phyloP scores from a whole-genome alignment of 2,797 vertebrate genomes.

The Gymnopithys bicolor region DNA sequence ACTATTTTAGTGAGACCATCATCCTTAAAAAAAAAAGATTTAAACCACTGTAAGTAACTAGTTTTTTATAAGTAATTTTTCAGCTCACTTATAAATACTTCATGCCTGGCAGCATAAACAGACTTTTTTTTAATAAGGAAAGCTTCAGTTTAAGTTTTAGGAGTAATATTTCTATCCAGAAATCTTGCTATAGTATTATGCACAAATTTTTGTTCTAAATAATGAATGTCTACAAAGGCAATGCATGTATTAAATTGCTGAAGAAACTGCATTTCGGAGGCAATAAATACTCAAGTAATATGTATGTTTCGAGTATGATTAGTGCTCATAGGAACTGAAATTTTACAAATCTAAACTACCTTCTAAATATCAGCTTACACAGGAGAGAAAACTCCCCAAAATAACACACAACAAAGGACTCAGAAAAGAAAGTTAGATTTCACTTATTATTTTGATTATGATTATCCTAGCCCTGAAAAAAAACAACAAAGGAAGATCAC shows the following conservation, averaged over 20 bases:
- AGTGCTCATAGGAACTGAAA: not conserved
- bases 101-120: not conserved
- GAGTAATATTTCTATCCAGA: not conserved
- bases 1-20: not conserved
- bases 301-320: not conserved
- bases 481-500: not conserved
- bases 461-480: constrained; percentile 31
- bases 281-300: not conserved
- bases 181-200: not conserved
- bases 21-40: not conserved
- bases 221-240: not conserved
- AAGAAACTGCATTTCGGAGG: not conserved
- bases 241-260: not conserved
- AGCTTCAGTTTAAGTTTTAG: not conserved
- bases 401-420: constrained; percentile 20
- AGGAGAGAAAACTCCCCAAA: not conserved
- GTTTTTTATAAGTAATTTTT: not conserved
- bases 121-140: not conserved
- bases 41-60: not conserved
- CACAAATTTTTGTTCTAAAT: not conserved
- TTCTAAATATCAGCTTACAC: not conserved
- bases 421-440: constrained; percentile 49
- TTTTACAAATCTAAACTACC: not conserved
- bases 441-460: constrained; percentile 57
- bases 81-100: not conserved